phyloP scores from a whole-genome alignment of 2,888 invertebrate species.

The Agrotis ipsilon region DNA sequence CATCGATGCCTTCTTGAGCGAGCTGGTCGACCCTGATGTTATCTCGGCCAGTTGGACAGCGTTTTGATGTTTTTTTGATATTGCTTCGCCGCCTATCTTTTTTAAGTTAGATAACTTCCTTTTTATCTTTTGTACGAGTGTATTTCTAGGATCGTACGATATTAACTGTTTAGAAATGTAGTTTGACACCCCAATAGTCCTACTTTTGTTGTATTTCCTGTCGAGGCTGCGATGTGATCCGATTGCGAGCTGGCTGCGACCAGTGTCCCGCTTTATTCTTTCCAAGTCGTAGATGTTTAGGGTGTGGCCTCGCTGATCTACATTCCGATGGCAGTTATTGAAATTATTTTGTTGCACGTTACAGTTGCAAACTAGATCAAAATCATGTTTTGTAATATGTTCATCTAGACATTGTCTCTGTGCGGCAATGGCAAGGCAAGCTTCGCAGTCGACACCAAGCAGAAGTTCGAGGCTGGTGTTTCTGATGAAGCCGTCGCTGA shows the following conservation, averaged over 20 bases:
- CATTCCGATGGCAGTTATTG: constrained; percentile 82
- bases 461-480: constrained; percentile 89
- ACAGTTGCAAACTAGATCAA: constrained; percentile 88
- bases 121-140: constrained; percentile 89
- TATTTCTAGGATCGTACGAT: constrained; percentile 88
- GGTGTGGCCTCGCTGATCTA: constrained; percentile 84
- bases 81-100: constrained; percentile 87
- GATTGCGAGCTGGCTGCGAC: constrained; percentile 78
- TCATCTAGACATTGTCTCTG: constrained; percentile 84
- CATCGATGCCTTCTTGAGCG: constrained; percentile 88
- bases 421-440: constrained; percentile 87
- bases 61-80: constrained; percentile 87
- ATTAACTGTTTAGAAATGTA: constrained; percentile 89
- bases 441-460: constrained; percentile 89
- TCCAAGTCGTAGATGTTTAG: constrained; percentile 88
- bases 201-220: constrained; percentile 87
- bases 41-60: constrained; percentile 88
- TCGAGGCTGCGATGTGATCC: constrained; percentile 88
- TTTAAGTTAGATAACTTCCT: constrained; percentile 88
- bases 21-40: constrained; percentile 85
- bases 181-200: constrained; percentile 87
- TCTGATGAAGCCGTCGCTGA: constrained; percentile 89
- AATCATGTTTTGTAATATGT: constrained; percentile 84
- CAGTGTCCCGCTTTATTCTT: constrained; percentile 84
- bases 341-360: constrained; percentile 87